phyloP scores from a whole-genome alignment of 1,140 invertebrate species.

The Penaeus indicus region DNA sequence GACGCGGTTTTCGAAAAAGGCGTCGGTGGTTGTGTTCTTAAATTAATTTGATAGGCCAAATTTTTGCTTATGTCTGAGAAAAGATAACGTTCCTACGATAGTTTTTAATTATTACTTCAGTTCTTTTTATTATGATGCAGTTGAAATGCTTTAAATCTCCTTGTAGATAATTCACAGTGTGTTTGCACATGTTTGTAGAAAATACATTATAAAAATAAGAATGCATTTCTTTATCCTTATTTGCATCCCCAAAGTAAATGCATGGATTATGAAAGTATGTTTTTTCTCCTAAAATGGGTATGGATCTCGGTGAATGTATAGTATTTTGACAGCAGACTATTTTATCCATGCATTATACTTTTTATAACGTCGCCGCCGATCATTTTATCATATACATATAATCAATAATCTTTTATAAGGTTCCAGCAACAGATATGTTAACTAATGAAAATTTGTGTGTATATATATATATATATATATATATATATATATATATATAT shows the following conservation, averaged over 20 bases:
- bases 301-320: too few species aligned
- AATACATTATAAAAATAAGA: constrained; percentile 36
- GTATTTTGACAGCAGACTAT: too few species aligned
- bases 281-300: too few species aligned
- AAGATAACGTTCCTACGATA: constrained; percentile 47
- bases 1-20: neutral
- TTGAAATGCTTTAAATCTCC: constrained; percentile 18
- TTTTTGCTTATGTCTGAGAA: neutral
- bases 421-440: too few species aligned
- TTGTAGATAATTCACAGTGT: constrained; percentile 52
- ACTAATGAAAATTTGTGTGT: too few species aligned
- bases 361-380: too few species aligned
- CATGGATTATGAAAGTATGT: neutral
- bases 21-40: neutral
- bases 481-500: too few species aligned
- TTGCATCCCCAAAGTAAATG: neutral
- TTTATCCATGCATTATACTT: too few species aligned
- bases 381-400: neutral
- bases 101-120: constrained; percentile 1
- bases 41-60: constrained; percentile 5
- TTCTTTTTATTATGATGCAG: neutral
- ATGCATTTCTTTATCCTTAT: neutral
- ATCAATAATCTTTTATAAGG: too few species aligned
- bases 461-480: too few species aligned
- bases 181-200: constrained; percentile 60